phyloP scores from a whole-genome alignment of 2,113 vertebrate genomes.

The Larimichthys polyactis region DNA sequence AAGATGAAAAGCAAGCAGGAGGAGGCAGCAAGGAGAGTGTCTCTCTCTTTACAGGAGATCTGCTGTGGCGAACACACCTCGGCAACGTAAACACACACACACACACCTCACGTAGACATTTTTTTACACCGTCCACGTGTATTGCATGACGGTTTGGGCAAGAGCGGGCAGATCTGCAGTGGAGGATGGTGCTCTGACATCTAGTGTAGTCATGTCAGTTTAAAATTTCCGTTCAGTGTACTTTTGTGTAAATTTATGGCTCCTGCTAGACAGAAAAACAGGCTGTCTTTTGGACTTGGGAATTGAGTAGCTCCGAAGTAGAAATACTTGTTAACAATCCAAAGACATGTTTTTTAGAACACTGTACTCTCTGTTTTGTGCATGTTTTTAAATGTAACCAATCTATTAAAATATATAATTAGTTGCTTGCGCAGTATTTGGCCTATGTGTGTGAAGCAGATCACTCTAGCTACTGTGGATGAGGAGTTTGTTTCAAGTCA shows the following conservation, averaged over 20 bases:
- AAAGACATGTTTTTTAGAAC: not conserved
- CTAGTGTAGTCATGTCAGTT: not conserved
- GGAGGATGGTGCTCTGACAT: slow-evolving; percentile 2
- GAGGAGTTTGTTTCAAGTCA: not conserved
- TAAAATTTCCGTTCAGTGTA: slow-evolving; percentile 32
- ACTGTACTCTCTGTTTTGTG: not conserved
- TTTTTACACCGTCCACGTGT: not conserved
- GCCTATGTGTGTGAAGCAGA: not conserved
- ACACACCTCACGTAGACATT: not conserved
- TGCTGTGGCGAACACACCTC: slow-evolving; percentile 28
- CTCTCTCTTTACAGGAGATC: not conserved
- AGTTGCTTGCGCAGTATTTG: not conserved
- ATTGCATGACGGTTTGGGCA: slow-evolving; percentile 6
- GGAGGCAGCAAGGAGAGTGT: not conserved
- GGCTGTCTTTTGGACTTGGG: not conserved
- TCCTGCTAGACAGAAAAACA: slow-evolving; percentile 8
- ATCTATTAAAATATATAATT: not conserved
- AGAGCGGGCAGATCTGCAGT: slow-evolving; percentile 30
- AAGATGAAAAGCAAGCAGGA: not conserved
- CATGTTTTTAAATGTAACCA: not conserved
- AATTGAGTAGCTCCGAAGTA: slow-evolving; percentile 13
- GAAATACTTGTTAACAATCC: slow-evolving; percentile 1
- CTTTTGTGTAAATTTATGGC: not conserved
- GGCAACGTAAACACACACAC: not conserved
- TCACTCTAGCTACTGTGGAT: not conserved